Evolutionary conservation across 23 tunicate genomes (phyloP).

Genomic region (Aplidium turbinatum): DNA sequence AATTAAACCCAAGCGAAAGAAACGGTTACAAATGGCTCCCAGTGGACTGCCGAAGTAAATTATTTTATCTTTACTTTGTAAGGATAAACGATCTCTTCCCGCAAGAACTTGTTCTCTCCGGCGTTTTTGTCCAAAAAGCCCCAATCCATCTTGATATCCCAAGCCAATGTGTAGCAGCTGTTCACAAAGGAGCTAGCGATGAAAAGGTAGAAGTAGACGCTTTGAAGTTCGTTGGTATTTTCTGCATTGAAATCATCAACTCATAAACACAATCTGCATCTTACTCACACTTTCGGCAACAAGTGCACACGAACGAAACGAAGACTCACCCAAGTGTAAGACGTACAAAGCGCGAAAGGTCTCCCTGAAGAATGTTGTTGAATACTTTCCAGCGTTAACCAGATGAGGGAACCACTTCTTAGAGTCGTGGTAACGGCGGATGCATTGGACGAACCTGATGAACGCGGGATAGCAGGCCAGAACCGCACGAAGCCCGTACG

Average conservation of each 20-base stretch:
- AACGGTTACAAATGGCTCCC: no score
- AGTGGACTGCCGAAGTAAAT: no score
- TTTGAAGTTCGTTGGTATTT: constrained; percentile 43
- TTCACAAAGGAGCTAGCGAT: constrained; percentile 69
- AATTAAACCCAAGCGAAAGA: no score
- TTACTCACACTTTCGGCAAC: no score
- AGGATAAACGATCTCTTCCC: constrained; percentile 92
- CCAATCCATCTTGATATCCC: constrained; percentile 99
- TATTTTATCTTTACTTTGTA: constrained; percentile 63
- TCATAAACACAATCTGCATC: no score
- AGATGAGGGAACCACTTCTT: constrained; percentile 94
- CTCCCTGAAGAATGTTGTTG: constrained; percentile 88
- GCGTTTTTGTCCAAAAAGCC: constrained; percentile 91
- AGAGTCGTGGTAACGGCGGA: constrained; percentile 83
- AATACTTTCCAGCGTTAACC: constrained; percentile 97
- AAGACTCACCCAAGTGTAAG: constrained; percentile 56
- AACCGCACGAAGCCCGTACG: constrained; percentile 75
- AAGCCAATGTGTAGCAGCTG: constrained; percentile 89
- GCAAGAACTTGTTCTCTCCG: constrained; percentile 81
- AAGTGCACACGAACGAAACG: no score
- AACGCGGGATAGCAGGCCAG: constrained; percentile 84
- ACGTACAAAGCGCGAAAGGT: constrained; percentile 63
- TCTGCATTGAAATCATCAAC: constrained; percentile 1
- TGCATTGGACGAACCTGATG: constrained; percentile 94
- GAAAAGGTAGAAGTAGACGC: constrained; percentile 84